Base-by-base conservation (phyloP, 2,888 invertebrate species). In the Stenoptilia bipunctidactyla region DNA sequence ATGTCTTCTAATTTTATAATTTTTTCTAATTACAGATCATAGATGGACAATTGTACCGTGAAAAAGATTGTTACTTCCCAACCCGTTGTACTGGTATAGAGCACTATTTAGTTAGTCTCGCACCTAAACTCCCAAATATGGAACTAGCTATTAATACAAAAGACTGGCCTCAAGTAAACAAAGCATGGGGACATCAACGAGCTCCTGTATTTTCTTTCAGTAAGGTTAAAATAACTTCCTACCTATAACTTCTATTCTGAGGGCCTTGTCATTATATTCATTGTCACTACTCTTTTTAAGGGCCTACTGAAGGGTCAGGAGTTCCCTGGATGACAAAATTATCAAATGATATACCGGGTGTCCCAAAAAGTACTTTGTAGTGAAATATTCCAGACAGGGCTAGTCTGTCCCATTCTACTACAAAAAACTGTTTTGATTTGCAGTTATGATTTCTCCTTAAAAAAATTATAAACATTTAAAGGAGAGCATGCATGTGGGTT, bases 131-230 rank as follows among this genome's bases (percentile, higher is more conserved):
- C 39, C 90, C 93, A 0, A 87, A 98, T 62, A 88, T 92, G 82
- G 97, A 98, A 66, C 74, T 98, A 45, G 85, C 94, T 10, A 70
- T 98, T 13, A 98, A 98, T 64, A 92, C 93, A 0, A 87, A 95
- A 43, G 98, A 98, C 73, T 97, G 95, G 92, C 97, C 98, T 2
- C 96, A 96, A 82, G 82, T 93, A 13, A 88, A 88, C 49, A 85
- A 75, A 49, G 74, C 85, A 40, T 89, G 87, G 80, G 87, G 86
- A 1, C 76, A 76, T 27, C 64, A 75, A 5, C 75, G 86, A 51
- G 87, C 89, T 20, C 97, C 98, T 10, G 89, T 98, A n/a, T 92
- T 98, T 65, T 98, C 97, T 1, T 98, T 98, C 66, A 97, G 97
- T 67, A 98, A 97, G 88, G 91, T 91, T 56, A 54, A 58, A 46